Conservation (phyloP, 2,888 invertebrate genomes). For the Ichneumon xanthorius region DNA sequence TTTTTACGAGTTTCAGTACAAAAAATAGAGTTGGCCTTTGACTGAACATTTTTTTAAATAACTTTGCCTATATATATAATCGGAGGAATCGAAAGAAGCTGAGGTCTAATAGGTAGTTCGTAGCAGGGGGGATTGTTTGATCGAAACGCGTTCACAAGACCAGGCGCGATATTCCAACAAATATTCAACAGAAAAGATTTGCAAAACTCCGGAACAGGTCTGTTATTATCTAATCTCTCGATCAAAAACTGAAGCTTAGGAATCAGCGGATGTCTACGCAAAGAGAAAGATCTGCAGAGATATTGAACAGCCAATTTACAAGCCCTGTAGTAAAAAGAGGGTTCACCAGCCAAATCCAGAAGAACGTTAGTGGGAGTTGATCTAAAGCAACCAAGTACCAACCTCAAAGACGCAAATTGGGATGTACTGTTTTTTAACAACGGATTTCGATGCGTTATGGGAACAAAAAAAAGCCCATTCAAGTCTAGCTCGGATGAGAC, state of each 20-base stretch:
- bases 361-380: neutral
- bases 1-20: neutral
- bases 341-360: slow-evolving; percentile 3
- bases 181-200: neutral
- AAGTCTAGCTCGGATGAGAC: slow-evolving; percentile 1
- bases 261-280: neutral
- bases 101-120: neutral
- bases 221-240: neutral
- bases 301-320: neutral
- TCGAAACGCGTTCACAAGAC: neutral
- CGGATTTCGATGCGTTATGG: neutral
- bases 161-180: neutral
- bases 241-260: neutral
- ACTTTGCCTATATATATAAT: neutral
- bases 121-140: neutral
- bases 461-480: neutral
- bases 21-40: neutral
- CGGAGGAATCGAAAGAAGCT: neutral
- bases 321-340: neutral
- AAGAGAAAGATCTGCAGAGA: neutral
- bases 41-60: neutral
- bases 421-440: neutral
- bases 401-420: neutral
- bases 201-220: neutral
- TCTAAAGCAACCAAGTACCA: neutral